Evolutionary conservation across 2,797 vertebrate species (phyloP), one percentile per base, ranked within the genome.

Genomic region (Sebastes elongatus): DNA sequence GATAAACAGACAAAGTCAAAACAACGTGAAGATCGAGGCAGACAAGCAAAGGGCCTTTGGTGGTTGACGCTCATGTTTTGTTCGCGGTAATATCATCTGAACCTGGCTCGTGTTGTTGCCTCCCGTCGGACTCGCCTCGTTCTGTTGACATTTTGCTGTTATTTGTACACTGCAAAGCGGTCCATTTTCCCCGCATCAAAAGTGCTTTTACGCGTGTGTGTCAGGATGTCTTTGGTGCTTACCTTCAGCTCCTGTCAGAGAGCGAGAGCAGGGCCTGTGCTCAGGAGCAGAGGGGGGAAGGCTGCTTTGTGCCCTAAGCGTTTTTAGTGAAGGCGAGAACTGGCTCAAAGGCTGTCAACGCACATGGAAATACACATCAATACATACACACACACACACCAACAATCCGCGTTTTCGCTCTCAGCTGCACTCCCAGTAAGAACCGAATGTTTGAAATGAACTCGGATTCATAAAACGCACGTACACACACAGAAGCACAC

Each of bases 181-280:
- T 95, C 96, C 94, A 95, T 95, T 96, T 96, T 94, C 85, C 90
- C 88, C 46, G 90, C 94, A 95, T 96, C 94, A 95, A 95, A 96
- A 95, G 90, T 93, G 89, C 94, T 95, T 95, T 95, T 93, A 92
- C 89, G 76, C 64, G 83, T 32, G 85, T 83, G 93, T 95, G 95
- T 96, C 94, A 95, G 93, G 91, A 93, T 96, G 94, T 95, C 95
- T 96, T 96, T 94, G 91, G 93, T 94, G 94, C 95, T 96, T 96
- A 95, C 94, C 94, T 96, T 96, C 93, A 95, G 94, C 94, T 94
- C 71, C 93, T 96, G 95, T 94, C 95, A 96, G 94, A 85, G 82
- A 92, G 87, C 65, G 85, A 83, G 92, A 90, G 92, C 89, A 88
- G 90, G 91, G 93, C 90, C 89, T 76, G 73, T 91, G 93, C 89